Evolutionary conservation across 1,140 invertebrate species (phyloP).

Genomic region (Lepidurus arcticus): DNA sequence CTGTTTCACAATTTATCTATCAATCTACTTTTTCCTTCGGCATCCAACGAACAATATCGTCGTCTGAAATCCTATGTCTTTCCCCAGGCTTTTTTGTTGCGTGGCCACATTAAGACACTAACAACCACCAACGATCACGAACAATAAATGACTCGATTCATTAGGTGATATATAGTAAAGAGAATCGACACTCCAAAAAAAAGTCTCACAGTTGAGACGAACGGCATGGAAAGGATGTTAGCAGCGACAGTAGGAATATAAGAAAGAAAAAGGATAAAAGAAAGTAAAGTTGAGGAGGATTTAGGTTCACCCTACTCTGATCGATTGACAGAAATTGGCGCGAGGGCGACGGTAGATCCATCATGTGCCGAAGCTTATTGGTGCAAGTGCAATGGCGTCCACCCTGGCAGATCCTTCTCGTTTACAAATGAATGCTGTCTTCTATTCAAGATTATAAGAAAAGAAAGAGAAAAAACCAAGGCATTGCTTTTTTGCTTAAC

Average conservation of each 20-base stretch:
- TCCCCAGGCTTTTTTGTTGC: too few relatives aligned
- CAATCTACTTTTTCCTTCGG: too few relatives aligned
- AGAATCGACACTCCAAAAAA: not conserved
- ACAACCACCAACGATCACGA: too few relatives aligned
- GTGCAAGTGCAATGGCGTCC: not conserved
- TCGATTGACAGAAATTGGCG: conserved; percentile 1
- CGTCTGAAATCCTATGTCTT: too few relatives aligned
- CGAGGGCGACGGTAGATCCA: not conserved
- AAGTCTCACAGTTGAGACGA: not conserved
- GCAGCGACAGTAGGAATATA: not conserved
- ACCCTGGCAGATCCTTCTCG: not conserved
- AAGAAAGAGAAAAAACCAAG: not conserved
- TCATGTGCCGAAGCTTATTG: not conserved
- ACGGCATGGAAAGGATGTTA: not conserved
- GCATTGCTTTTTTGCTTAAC: not conserved
- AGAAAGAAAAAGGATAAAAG: not conserved
- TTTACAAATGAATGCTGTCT: not conserved
- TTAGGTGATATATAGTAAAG: too few relatives aligned
- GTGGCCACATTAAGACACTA: too few relatives aligned
- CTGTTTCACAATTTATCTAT: too few relatives aligned
- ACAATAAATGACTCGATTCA: too few relatives aligned
- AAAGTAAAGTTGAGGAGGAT: not conserved
- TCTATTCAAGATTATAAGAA: not conserved
- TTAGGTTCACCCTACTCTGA: not conserved
- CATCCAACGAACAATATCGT: too few relatives aligned